Evolutionary conservation across 2,113 vertebrate species (phyloP), one percentile per base, ranked within the genome.

Genomic region (Sander vitreus): DNA sequence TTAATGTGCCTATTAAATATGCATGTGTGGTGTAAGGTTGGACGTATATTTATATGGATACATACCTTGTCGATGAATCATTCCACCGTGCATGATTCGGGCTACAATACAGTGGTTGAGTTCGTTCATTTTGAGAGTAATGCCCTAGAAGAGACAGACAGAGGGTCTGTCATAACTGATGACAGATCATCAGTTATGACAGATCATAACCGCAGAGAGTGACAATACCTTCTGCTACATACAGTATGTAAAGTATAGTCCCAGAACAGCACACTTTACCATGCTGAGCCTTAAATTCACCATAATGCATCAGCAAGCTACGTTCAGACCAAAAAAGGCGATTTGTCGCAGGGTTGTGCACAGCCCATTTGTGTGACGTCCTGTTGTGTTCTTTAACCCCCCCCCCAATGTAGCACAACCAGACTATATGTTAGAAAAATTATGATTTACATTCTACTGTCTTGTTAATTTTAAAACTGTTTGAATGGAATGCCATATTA

Each of bases 41-140:
- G 5, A 10, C 0, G 18, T 55, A 36, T 33, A 21, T 12, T 39
- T 3, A 11, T 15, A 19, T 54, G 30, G 14, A 2, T 50, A 33
- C 3, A 89, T 96, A 99, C 98, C 98, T 97, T 99, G 98, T 91
- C 98, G 96, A 89, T 99, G 98, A 93, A 99, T 99, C 98, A 99
- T 99, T 93, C 98, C 98, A 76, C 98, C 98, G 0, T 99, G 98
- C 98, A 99, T 99, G 95, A 99, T 99, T 91, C 98, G 96, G 88
- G 98, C 98, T 91, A 99, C 98, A 63, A 99, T 99, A 85, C 98
- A 99, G 81, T 99, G 98, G 94, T 99, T 99, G 83, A 98, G 95
- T 45, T 99, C 98, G 72, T 99, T 99, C 98, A 99, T 99, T 95
- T 99, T 99, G 92, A 99, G 96, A 91, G 98, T 99, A 82, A 99